phyloP scores from a whole-genome alignment of 2,888 invertebrate species.

The Harmothoe impar region DNA sequence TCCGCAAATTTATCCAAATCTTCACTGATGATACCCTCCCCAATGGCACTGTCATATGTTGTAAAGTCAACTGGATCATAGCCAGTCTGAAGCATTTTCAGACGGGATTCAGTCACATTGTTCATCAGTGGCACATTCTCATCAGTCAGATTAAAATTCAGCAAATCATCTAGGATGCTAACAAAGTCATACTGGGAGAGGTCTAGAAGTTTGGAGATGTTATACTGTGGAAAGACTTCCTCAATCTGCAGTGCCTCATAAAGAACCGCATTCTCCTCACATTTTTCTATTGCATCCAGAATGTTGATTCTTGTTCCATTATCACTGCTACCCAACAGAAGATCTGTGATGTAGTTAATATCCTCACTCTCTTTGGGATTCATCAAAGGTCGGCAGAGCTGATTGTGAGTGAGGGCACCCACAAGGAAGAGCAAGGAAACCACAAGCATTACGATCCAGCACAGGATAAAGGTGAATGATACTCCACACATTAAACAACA shows the following conservation, averaged over 20 bases:
- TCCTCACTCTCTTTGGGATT: constrained; percentile 11
- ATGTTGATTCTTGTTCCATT: background rate
- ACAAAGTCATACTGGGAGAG: constrained; percentile 40
- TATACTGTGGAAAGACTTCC: background rate
- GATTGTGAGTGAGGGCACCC: constrained; percentile 77
- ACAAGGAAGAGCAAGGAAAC: constrained; percentile 75
- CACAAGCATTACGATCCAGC: constrained; percentile 78
- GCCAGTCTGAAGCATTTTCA: background rate
- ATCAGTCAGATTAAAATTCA: background rate
- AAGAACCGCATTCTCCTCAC: background rate
- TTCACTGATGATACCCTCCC: background rate
- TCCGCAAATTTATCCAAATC: background rate
- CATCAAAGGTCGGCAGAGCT: constrained; percentile 71
- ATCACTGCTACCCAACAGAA: background rate
- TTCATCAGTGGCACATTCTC: background rate
- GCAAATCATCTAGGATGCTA: background rate
- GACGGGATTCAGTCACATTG: background rate
- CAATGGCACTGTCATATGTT: background rate
- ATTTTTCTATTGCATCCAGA: background rate
- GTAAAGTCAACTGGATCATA: background rate
- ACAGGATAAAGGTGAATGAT: constrained; percentile 79
- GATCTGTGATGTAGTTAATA: background rate
- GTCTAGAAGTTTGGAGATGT: constrained; percentile 35
- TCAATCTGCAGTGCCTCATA: constrained; percentile 44
- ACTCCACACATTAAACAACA: constrained; percentile 73